These are phyloP conservation scores for Anneissia japonica DNA, from an alignment of 35 echinoderm and acorn worm species.

Conservation along the genomic window DNA sequence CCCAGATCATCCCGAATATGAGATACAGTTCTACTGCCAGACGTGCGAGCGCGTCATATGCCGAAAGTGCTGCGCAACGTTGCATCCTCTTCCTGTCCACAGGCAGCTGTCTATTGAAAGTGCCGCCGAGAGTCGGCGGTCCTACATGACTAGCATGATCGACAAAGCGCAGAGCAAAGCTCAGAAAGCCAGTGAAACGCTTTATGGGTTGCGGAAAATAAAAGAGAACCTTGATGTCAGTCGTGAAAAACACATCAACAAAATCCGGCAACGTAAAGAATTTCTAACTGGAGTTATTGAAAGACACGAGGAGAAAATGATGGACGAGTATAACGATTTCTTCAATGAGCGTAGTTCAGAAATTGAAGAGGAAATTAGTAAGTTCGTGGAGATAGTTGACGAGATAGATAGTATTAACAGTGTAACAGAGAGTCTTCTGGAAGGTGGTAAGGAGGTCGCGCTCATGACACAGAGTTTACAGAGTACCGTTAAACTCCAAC, in stretches of 20 bases:
- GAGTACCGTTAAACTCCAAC: slow-evolving; percentile 49
- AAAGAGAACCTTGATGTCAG: not conserved
- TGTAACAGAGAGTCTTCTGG: slow-evolving; percentile 74
- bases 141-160: slow-evolving; percentile 43
- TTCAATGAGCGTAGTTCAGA: not conserved
- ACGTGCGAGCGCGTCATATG: slow-evolving; percentile 87
- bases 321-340: not conserved
- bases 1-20: slow-evolving; percentile 52
- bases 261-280: slow-evolving; percentile 55
- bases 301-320: not conserved
- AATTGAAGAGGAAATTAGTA: not conserved
- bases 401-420: slow-evolving; percentile 80
- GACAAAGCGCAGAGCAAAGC: slow-evolving; percentile 52
- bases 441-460: slow-evolving; percentile 73
- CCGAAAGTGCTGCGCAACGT: slow-evolving; percentile 48
- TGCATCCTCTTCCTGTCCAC: slow-evolving; percentile 48
- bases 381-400: slow-evolving; percentile 27
- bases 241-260: not conserved
- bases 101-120: slow-evolving; percentile 41
- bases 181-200: slow-evolving; percentile 27
- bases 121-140: slow-evolving; percentile 45
- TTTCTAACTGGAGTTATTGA: slow-evolving; percentile 56
- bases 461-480: slow-evolving; percentile 72
- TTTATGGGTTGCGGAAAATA: slow-evolving; percentile 41
- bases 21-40: slow-evolving; percentile 81